Evolutionary conservation across 2,113 vertebrate genomes (phyloP).

Genomic region (Campylorhamphus procurvoides): DNA sequence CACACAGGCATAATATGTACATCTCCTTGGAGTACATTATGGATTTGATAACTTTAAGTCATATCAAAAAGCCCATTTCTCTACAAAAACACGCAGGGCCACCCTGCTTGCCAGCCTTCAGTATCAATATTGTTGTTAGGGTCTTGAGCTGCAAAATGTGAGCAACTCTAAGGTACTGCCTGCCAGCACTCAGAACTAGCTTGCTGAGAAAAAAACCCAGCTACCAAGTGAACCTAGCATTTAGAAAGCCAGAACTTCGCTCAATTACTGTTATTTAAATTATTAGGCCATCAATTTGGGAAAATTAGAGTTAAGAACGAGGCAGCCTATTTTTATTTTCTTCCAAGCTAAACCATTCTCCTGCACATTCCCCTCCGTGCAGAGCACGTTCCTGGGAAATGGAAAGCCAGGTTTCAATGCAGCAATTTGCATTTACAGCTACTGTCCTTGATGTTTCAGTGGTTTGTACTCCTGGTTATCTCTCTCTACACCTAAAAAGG

Average conservation of each 20-base stretch:
- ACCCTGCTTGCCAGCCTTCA: not conserved
- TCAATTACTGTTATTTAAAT: constrained; percentile 64
- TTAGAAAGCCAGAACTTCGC: constrained; percentile 44
- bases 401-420: not conserved
- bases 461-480: not conserved
- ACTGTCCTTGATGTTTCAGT: not conserved
- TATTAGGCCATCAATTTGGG: constrained; percentile 41
- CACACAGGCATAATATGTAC: not conserved
- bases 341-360: not conserved
- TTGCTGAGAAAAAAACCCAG: not conserved
- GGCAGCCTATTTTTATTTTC: constrained; percentile 44
- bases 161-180: not conserved
- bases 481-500: not conserved
- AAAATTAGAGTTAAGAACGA: constrained; percentile 42
- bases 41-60: not conserved
- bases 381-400: not conserved
- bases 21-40: not conserved
- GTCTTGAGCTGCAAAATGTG: not conserved
- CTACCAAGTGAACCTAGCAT: constrained; percentile 41
- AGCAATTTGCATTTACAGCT: not conserved
- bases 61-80: not conserved
- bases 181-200: not conserved
- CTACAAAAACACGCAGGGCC: not conserved
- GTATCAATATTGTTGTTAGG: constrained; percentile 31
- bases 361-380: not conserved